phyloP scores from a whole-genome alignment of 2,113 vertebrate genomes.

The Anolis carolinensis region DNA sequence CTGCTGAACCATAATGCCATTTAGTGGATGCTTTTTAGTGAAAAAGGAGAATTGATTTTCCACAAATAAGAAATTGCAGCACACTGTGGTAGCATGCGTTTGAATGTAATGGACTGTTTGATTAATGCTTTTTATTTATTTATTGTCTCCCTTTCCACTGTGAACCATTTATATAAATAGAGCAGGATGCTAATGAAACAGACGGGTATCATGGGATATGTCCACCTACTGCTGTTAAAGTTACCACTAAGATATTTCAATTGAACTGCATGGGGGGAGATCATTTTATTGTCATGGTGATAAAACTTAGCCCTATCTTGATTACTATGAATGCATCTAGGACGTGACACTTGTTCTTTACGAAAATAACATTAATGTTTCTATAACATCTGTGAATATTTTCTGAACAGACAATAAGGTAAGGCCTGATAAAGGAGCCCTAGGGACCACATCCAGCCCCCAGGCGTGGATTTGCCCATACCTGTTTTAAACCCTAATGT shows the following conservation, averaged over 20 bases:
- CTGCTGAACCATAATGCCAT: constrained; percentile 22
- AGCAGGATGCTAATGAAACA: not conserved
- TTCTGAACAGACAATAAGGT: not conserved
- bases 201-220: not conserved
- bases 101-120: constrained; percentile 19
- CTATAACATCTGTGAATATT: not conserved
- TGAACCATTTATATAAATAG: constrained; percentile 32
- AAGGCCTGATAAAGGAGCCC: no score
- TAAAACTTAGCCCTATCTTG: not conserved
- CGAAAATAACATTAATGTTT: not conserved
- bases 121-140: constrained; percentile 37
- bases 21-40: constrained; percentile 32
- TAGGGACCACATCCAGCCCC: no score
- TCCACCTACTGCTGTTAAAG: not conserved
- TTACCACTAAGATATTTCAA: not conserved
- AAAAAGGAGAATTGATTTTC: constrained; percentile 38
- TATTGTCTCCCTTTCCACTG: constrained; percentile 23
- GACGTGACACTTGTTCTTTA: not conserved
- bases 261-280: not conserved
- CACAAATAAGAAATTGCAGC: constrained; percentile 21
- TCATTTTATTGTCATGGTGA: not conserved
- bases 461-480: no score
- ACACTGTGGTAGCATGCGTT: constrained; percentile 1
- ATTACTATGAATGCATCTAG: not conserved
- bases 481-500: no score